phyloP scores from a whole-genome alignment of 1,140 invertebrate genomes.

The Maniola jurtina region DNA sequence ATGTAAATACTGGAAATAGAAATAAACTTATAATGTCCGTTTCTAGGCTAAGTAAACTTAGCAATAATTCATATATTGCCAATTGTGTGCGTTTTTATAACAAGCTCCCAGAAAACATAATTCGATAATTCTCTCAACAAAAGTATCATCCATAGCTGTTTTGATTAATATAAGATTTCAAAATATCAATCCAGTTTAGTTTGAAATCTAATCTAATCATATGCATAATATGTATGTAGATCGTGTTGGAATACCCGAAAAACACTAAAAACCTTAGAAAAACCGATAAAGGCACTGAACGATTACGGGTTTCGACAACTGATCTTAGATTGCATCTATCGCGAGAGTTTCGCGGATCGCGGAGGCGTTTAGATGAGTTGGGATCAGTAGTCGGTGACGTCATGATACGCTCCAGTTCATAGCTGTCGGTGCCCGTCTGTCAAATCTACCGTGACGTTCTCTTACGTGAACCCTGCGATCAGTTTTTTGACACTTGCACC shows the following conservation, averaged over 20 bases:
- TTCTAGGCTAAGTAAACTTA: too few species aligned
- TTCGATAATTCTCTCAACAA: too few species aligned
- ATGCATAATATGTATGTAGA: background rate
- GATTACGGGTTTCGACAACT: background rate
- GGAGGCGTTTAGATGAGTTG: constrained; percentile 26
- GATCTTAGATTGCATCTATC: constrained; percentile 8
- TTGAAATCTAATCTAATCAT: background rate
- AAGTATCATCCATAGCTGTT: background rate
- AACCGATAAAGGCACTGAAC: background rate
- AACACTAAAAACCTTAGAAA: background rate
- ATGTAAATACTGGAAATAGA: too few species aligned
- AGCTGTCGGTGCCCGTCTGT: constrained; percentile 54
- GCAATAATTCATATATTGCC: too few species aligned
- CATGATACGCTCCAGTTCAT: constrained; percentile 62
- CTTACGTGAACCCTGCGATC: constrained; percentile 43
- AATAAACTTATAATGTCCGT: too few species aligned
- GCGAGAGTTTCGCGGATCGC: constrained; percentile 28
- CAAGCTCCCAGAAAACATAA: too few species aligned
- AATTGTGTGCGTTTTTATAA: too few species aligned
- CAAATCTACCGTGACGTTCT: constrained; percentile 51
- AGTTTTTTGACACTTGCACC: constrained; percentile 44
- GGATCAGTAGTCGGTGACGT: constrained; percentile 59
- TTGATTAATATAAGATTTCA: background rate
- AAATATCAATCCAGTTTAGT: background rate
- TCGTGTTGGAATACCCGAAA: background rate